phyloP scores from a whole-genome alignment of 2,797 vertebrate genomes.

The Ara ararauna region DNA sequence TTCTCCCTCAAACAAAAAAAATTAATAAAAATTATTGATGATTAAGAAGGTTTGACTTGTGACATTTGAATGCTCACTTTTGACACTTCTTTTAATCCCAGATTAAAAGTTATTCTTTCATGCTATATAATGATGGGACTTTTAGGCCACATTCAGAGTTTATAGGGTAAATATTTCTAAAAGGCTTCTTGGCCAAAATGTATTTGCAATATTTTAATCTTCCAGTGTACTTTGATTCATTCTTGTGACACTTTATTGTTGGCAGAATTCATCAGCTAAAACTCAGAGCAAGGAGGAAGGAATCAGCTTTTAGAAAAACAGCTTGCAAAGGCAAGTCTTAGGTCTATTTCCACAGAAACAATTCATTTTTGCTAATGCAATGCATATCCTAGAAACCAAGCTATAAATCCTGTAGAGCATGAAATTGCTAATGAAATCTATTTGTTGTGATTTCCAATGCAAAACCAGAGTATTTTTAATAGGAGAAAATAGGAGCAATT shows the following conservation, averaged over 20 bases:
- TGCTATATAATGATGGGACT: not conserved
- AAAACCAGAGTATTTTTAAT: not conserved
- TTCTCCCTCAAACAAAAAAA: not conserved
- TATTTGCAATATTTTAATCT: not conserved
- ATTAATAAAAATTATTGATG: rapidly evolving
- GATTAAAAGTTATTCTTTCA: not conserved
- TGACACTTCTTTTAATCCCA: not conserved
- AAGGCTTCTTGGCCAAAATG: not conserved
- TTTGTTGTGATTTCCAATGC: not conserved
- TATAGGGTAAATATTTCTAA: not conserved
- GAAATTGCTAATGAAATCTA: not conserved
- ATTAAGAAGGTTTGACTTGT: not conserved
- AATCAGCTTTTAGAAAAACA: not conserved
- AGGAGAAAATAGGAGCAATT: not conserved
- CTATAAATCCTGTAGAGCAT: not conserved
- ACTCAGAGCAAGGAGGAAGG: not conserved
- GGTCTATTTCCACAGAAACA: not conserved
- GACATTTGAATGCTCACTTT: not conserved
- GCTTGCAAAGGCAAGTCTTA: not conserved
- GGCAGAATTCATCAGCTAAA: not conserved
- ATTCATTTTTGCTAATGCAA: not conserved
- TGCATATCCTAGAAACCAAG: not conserved
- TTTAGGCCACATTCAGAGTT: not conserved
- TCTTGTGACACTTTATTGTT: not conserved
- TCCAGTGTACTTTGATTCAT: not conserved